Percentiles rank a stretch among this genome's conserved stretches.
Evolutionary conservation across 1,140 invertebrate species (phyloP).

Genomic region (Listronotus bonariensis): DNA sequence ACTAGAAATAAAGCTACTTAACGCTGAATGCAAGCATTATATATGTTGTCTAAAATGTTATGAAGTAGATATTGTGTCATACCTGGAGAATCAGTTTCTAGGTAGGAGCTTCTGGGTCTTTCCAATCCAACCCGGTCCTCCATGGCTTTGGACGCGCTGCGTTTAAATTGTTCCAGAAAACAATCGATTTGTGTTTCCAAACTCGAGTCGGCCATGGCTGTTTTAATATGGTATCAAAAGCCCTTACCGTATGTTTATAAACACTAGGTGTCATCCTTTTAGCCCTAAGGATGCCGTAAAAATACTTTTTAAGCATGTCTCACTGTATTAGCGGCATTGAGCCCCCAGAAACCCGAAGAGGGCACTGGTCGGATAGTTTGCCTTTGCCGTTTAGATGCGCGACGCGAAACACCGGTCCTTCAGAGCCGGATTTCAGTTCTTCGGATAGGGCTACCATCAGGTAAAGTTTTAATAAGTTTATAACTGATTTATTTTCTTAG

Average conservation of each 20-base stretch:
- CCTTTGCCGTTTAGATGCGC: too few relatives aligned
- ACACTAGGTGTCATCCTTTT: slow-evolving; percentile 27
- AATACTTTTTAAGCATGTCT: slow-evolving; percentile 14
- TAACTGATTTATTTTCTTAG: too few relatives aligned
- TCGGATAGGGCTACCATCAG: too few relatives aligned
- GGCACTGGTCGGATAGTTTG: too few relatives aligned
- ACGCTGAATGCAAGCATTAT: too few relatives aligned
- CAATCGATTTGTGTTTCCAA: slow-evolving; percentile 81
- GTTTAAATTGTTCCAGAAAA: slow-evolving; percentile 79
- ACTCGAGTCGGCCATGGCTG: slow-evolving; percentile 63
- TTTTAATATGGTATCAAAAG: not conserved
- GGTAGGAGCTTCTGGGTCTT: slow-evolving; percentile 39
- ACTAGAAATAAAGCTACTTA: too few relatives aligned
- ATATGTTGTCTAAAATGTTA: too few relatives aligned
- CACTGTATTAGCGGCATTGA: slow-evolving; percentile 15
- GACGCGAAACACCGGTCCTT: too few relatives aligned
- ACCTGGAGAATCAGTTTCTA: slow-evolving; percentile 43
- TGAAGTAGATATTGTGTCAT: too few relatives aligned
- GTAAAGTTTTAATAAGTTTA: too few relatives aligned
- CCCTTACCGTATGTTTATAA: slow-evolving; percentile 5
- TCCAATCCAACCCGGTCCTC: slow-evolving; percentile 58
- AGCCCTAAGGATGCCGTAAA: slow-evolving; percentile 10
- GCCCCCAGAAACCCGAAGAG: too few relatives aligned
- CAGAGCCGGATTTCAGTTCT: too few relatives aligned
- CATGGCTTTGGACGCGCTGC: slow-evolving; percentile 73